Base-by-base conservation (phyloP, 2,888 invertebrate genomes). In the Phaedon cochleariae region DNA sequence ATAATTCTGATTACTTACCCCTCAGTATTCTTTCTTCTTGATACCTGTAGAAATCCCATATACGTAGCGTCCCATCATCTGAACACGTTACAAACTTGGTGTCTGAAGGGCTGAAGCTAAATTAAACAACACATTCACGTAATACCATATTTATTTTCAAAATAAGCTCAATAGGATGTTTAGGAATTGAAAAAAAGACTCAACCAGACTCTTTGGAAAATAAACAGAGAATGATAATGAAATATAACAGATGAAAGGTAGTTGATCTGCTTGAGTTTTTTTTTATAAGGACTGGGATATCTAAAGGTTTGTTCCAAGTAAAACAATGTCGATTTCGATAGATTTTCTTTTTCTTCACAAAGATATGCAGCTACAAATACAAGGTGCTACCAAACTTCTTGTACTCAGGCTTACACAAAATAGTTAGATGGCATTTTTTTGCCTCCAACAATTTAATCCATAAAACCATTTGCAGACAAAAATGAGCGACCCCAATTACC, bases 21-120 rank as follows among this genome's bases (percentile, higher is more conserved):
- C 95, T 86, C 54, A 95, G 86, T 77, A 98, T 95, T 81, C 93
- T 90, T 85, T 99, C 99, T 87, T 99, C 98, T 81, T 94, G 92
- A 84, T 96, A 96, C 76, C 96, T 91, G 82, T 95, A 91, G 87
- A 99, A 99, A 86, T 99, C 99, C 96, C 98, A 99, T 80, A 99
- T 94, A 79, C 98, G 89, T 70, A 99, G 90, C 17, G 99, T 99
- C 74, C 98, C 98, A 85, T 99, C 99, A 85, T 99, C 99, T 67
- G 98, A 98, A 87, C 98, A 98, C 65, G 98, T 97, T 26, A 96
- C 98, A 88, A 99, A 96, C 87, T 99, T 99, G 82, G 92, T 91
- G 88, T 99, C 99, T 82, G 95, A 94, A 61, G 99, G 98, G 87
- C 98, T 96, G 89, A 99, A 99, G 90, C 98, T 98, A 75, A 76